Evolutionary conservation across 2,113 vertebrate species (phyloP).

Genomic region (Crocuta crocuta): DNA sequence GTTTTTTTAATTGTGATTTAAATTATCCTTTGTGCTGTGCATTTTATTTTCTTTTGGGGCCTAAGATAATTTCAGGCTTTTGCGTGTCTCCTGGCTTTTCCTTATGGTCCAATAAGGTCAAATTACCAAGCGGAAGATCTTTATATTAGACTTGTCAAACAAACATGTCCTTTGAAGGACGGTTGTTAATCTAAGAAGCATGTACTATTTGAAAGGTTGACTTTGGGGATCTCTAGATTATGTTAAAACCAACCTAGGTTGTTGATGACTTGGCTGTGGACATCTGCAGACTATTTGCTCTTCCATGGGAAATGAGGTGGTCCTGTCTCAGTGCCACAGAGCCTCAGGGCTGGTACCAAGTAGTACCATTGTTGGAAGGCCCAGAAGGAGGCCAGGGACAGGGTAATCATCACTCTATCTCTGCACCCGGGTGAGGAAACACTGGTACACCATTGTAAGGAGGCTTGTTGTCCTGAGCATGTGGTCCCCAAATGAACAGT

Average conservation of each 20-base stretch:
- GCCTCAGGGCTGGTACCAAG: conserved; percentile 49
- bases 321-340: neutral
- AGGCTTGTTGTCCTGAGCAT: neutral
- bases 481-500: neutral
- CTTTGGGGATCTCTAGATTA: neutral
- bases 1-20: neutral
- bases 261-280: neutral
- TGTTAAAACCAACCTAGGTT: neutral
- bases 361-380: conserved; percentile 49
- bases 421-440: neutral
- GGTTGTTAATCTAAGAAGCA: neutral
- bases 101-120: neutral
- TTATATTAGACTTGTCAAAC: neutral
- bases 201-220: neutral
- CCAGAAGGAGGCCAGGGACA: neutral
- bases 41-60: neutral
- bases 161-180: neutral
- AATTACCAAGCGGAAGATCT: neutral
- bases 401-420: neutral
- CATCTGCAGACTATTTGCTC: conserved; percentile 36
- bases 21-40: neutral
- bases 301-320: neutral
- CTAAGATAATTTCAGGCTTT: neutral
- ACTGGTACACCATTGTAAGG: conserved; percentile 24
- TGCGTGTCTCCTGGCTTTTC: neutral